phyloP scores from a whole-genome alignment of 2,113 vertebrate species.

The Rhombomys opimus region DNA sequence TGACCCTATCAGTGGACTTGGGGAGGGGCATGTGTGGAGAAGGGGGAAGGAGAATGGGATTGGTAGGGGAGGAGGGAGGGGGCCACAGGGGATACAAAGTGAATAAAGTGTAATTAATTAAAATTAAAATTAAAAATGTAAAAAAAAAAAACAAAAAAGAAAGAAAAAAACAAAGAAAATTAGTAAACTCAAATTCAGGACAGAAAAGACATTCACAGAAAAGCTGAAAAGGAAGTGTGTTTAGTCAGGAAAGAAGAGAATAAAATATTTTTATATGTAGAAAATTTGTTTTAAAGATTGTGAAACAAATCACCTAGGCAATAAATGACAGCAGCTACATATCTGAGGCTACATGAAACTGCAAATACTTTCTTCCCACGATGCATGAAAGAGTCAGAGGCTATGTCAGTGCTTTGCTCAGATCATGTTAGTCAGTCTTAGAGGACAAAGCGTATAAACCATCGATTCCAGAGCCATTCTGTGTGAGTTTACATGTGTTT shows the following conservation, averaged over 20 bases:
- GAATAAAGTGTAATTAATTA: too few relatives aligned
- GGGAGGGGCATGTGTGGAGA: too few relatives aligned
- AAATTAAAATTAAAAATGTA: too few relatives aligned
- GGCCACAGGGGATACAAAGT: too few relatives aligned
- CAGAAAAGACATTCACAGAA: not conserved
- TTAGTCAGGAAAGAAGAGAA: not conserved
- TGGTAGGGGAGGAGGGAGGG: too few relatives aligned
- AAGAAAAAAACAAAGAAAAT: not conserved
- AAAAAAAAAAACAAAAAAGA: too few relatives aligned
- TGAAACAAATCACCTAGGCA: not conserved
- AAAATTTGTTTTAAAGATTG: not conserved
- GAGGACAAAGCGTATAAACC: not conserved
- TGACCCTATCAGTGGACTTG: too few relatives aligned
- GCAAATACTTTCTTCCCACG: not conserved
- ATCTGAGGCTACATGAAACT: not conserved
- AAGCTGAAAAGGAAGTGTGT: not conserved
- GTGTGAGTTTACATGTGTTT: not conserved
- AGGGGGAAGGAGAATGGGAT: too few relatives aligned
- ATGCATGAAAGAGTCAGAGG: not conserved
- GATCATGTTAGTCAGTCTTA: not conserved
- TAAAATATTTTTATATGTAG: not conserved
- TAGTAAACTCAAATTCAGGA: not conserved
- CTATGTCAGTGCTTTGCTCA: not conserved
- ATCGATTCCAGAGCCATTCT: not conserved
- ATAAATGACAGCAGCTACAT: not conserved